Evolutionary conservation across 2,888 invertebrate genomes (phyloP), one percentile per base, ranked within the genome.

Genomic region (Zhuqinia jingwanae): DNA sequence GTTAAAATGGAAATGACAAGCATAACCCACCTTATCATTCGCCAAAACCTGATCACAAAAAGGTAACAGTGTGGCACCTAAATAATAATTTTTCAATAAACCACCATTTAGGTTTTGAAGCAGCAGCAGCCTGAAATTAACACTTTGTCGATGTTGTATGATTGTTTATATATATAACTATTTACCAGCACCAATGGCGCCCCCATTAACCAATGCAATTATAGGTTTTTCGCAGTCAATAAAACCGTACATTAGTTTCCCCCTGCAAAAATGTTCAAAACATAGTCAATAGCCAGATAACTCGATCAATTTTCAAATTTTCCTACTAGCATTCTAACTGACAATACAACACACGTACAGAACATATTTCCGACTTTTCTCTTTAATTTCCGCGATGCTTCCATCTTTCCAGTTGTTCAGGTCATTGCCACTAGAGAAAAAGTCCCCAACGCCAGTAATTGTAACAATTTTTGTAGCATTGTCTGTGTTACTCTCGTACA

Each of bases 11-110:
- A 50, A 13, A 50, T 13, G 3, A 50, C 13, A 50, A 15, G 13
- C n/a, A 50, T 15, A 25, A 25, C 2, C 2, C 30, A 80, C 80
- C 63, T 85, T 78, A n/a, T 85, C 84, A 36, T 50, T 85, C 0
- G 84, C 84, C n/a, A 85, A n/a, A 15, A 85, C 78, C 17, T 20
- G 58, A 56, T 85, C 84, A 78, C 84, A 85, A n/a, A 78, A 78
- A 13, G 84, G 84, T n/a, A 85, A 30, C 0, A 85, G 11, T 1
- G 84, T 85, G 1, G 70, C 77, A 1, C 84, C 84, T 17, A n/a
- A n/a, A n/a, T n/a, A n/a, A n/a, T n/a, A n/a, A n/a, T n/a, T n/a
- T n/a, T n/a, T n/a, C n/a, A n/a, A n/a, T n/a, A n/a, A n/a, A n/a
- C n/a, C n/a, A n/a, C n/a, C n/a, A n/a, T n/a, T n/a, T n/a, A n/a